Evolutionary conservation across 2,888 invertebrate species (phyloP).

Genomic region (Panopea generosa): DNA sequence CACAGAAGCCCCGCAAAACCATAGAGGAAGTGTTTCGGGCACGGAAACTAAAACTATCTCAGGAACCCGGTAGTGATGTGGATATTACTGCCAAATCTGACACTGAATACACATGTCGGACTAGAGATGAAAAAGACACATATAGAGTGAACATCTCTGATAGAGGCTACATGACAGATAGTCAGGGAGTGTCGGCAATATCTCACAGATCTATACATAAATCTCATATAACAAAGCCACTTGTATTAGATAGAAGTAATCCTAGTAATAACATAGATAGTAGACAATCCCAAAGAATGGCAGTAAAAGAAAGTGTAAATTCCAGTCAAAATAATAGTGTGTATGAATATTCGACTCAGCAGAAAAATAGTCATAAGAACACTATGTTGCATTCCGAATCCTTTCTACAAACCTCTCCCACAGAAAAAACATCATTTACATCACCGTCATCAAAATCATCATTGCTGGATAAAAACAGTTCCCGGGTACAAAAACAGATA

Average conservation of each 20-base stretch:
- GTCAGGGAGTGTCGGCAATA: constrained; percentile 26
- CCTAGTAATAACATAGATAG: no score
- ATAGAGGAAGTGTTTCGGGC: constrained; percentile 27
- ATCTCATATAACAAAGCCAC: no score
- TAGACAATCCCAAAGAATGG: not conserved
- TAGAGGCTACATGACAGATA: constrained; percentile 28
- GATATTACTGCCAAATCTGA: constrained; percentile 27
- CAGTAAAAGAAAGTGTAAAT: not conserved
- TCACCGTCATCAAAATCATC: no score
- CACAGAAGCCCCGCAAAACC: constrained; percentile 8
- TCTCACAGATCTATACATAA: constrained; percentile 27
- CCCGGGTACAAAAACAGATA: not conserved
- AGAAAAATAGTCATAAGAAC: not conserved
- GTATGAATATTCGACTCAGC: not conserved
- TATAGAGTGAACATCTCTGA: not conserved
- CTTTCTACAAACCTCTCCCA: no score
- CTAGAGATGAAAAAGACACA: not conserved
- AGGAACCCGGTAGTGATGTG: not conserved
- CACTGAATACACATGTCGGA: constrained; percentile 5
- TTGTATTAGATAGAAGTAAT: no score
- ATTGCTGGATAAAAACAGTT: no score
- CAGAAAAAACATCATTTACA: no score
- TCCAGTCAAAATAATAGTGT: not conserved
- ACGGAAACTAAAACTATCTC: constrained; percentile 1
- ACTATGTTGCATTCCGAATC: no score